Base-by-base conservation (phyloP, 2,888 invertebrate species). In the Taenaris catops region DNA sequence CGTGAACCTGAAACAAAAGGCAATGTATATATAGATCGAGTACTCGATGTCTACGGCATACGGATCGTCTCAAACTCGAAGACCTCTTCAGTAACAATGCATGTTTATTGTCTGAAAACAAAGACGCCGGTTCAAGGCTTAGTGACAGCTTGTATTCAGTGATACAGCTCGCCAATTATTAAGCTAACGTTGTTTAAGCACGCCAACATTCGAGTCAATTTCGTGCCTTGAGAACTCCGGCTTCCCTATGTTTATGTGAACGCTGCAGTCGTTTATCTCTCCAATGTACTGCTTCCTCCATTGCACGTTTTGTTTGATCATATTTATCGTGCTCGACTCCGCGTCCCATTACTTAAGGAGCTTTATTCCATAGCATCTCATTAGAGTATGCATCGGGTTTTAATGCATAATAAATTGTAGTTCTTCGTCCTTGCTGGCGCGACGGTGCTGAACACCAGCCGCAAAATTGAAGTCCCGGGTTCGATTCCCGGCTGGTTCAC, bases 61-160 rank as follows among this genome's bases (percentile, higher is more conserved):
- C 67, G 61, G 26, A 37, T 10, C 29, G 50, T 44, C 50, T 53
- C 51, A 17, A 31, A 24, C 24, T 17, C 16, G 8, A 19, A 28
- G 26, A 26, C 7, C 28, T 12, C 28, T 20, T 11, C 7, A 69
- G 60, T 55, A 61, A 73, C 72, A 75, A 72, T 73, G 69, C 63
- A 49, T 63, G 69, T 71, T 69, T 68, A 74, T 72, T 74, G 71
- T 74, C 63, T 67, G 65, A 67, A 78, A 80, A 81, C 80, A 83
- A 81, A 72, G 75, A 60, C 67, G 56, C 53, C 51, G 57, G 63
- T 63, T 66, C 63, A 63, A 64, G 63, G 60, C 66, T 71, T 61
- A 71, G 68, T 61, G 71, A 73, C 68, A 75, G 64, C 54, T 51
- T 53, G 51, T 55, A 48, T 51, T 53, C 48, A 53, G 54, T 56